Conservation (phyloP, 2,797 vertebrate species). For the Labeo calbasu region DNA sequence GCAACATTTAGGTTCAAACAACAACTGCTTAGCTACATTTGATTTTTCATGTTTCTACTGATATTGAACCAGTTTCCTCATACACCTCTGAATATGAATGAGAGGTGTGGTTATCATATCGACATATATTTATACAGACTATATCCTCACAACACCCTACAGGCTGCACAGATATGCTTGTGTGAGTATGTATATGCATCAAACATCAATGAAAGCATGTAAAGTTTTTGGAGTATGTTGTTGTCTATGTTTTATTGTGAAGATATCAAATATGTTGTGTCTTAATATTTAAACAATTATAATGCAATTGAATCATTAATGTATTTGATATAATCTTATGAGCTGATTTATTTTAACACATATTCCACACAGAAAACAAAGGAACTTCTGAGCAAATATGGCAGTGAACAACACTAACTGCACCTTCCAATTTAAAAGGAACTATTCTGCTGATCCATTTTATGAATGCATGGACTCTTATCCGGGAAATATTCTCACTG, state of each 20-base stretch:
- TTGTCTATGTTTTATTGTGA: background rate
- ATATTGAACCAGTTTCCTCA: background rate
- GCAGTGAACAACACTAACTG: background rate
- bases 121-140: background rate
- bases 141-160: background rate
- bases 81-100: background rate
- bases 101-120: background rate
- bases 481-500: slow-evolving; percentile 17
- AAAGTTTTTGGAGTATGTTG: background rate
- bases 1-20: too few relatives aligned
- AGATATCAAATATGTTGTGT: background rate
- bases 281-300: background rate
- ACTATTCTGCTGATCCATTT: background rate
- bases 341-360: background rate
- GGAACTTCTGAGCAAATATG: background rate
- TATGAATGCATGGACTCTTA: slow-evolving; percentile 26
- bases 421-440: background rate
- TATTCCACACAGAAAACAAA: background rate
- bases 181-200: background rate
- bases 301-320: background rate
- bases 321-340: background rate
- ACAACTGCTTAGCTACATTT: background rate
- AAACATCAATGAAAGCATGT: too few relatives aligned
- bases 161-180: background rate
- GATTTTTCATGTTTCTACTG: background rate